Evolutionary conservation across 2,113 vertebrate species (phyloP).

Genomic region (Amphiprion ocellaris): DNA sequence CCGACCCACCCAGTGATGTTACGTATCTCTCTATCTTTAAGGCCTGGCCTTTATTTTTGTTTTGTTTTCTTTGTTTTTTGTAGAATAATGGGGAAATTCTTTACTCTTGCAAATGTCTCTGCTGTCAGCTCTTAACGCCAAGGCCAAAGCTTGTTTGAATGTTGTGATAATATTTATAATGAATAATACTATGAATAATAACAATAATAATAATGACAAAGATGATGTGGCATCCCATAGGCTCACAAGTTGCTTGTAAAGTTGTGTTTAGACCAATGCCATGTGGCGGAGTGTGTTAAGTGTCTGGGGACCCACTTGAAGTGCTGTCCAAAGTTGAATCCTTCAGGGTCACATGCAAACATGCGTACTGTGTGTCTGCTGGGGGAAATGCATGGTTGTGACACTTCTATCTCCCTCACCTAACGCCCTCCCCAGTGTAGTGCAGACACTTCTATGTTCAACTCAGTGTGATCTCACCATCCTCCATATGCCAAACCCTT

Average conservation of each 20-base stretch:
- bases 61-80: slow-evolving; percentile 50
- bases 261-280: slow-evolving; percentile 69
- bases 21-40: slow-evolving; percentile 71
- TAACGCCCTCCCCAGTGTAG: slow-evolving; percentile 55
- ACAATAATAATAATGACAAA: slow-evolving; percentile 51
- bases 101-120: slow-evolving; percentile 81
- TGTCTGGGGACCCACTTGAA: slow-evolving; percentile 68
- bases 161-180: slow-evolving; percentile 80
- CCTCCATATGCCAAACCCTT: slow-evolving; percentile 62
- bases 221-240: slow-evolving; percentile 73
- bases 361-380: slow-evolving; percentile 63
- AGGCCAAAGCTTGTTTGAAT: slow-evolving; percentile 84
- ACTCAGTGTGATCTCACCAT: slow-evolving; percentile 66
- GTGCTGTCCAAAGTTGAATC: slow-evolving; percentile 55
- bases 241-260: slow-evolving; percentile 77
- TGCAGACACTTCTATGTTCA: slow-evolving; percentile 67
- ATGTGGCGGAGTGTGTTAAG: slow-evolving; percentile 64
- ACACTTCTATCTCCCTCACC: slow-evolving; percentile 30
- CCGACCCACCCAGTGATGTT: slow-evolving; percentile 73
- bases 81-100: slow-evolving; percentile 76
- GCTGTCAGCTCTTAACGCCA: slow-evolving; percentile 75
- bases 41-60: slow-evolving; percentile 63
- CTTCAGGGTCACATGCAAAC: slow-evolving; percentile 71
- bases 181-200: slow-evolving; percentile 66
- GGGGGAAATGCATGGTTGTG: slow-evolving; percentile 73